These are phyloP conservation scores for Achatina immaculata DNA, from an alignment of 1,140 invertebrate species.

Conservation along the genomic window DNA sequence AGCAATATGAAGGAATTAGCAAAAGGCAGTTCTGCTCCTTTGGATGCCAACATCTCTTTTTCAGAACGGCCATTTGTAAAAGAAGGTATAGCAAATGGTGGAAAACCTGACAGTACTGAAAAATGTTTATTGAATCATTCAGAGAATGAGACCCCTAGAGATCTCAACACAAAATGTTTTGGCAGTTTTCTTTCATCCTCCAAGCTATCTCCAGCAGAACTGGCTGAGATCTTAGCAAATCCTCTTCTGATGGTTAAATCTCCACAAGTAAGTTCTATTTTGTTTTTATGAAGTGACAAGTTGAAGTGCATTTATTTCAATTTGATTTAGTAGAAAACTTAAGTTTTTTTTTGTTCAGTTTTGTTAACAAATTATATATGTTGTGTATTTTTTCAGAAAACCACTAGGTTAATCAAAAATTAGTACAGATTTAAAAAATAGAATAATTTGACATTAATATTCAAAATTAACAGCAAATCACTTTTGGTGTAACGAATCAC, in stretches of 20 bases:
- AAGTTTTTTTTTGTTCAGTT: too few species aligned
- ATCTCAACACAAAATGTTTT: background rate
- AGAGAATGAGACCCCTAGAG: background rate
- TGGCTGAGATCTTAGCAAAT: conserved; percentile 24
- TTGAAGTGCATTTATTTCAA: too few species aligned
- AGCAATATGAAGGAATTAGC: background rate
- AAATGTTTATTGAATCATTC: background rate
- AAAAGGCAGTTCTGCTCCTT: background rate
- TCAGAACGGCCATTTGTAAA: background rate
- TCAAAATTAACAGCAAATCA: too few species aligned
- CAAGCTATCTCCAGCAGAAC: conserved; percentile 6
- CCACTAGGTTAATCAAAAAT: too few species aligned
- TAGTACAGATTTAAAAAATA: too few species aligned
- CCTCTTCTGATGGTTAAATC: conserved; percentile 26
- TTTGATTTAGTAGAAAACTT: too few species aligned
- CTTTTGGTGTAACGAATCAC: too few species aligned
- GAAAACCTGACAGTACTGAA: background rate
- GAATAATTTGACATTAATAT: too few species aligned
- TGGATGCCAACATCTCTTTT: background rate
- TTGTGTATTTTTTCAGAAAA: too few species aligned
- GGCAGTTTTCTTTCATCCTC: background rate
- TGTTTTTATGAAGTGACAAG: too few species aligned
- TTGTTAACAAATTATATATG: too few species aligned
- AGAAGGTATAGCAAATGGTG: background rate
- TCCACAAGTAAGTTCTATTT: conserved; percentile 15